These are phyloP conservation scores for Bovichtus variegatus DNA, from an alignment of 2,797 vertebrate species.

Conservation along the genomic window DNA sequence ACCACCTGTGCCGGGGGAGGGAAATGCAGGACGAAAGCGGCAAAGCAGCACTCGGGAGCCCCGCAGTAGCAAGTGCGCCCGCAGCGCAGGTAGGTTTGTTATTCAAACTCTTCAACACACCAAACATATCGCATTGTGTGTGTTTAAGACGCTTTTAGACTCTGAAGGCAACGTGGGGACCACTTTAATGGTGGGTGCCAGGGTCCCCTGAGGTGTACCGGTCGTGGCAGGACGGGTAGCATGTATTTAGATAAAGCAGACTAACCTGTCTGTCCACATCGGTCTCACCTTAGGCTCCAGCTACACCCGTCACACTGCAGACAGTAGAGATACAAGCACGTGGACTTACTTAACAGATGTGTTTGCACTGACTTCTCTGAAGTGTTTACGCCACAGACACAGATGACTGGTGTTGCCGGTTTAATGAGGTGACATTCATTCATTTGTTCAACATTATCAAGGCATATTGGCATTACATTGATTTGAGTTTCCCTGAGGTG, in stretches of 20 bases:
- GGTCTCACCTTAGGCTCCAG: background rate
- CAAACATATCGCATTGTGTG: background rate
- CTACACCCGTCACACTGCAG: background rate
- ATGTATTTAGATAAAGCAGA: constrained; percentile 25
- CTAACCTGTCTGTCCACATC: constrained; percentile 72
- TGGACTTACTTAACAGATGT: constrained; percentile 23
- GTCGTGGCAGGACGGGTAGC: background rate
- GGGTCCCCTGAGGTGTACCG: background rate
- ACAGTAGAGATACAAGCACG: background rate
- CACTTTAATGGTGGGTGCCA: background rate
- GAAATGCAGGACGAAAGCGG: constrained; percentile 79
- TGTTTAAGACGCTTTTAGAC: fast-evolving
- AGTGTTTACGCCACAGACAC: background rate
- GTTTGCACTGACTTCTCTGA: constrained; percentile 5
- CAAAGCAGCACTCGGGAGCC: constrained; percentile 60
- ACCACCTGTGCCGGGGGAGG: constrained; percentile 24
- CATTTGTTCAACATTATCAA: background rate
- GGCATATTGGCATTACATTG: background rate
- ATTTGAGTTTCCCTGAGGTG: background rate
- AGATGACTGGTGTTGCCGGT: background rate
- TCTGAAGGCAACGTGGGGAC: background rate
- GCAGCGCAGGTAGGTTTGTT: constrained; percentile 67
- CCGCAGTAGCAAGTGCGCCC: constrained; percentile 16
- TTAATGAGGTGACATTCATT: background rate
- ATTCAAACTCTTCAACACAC: background rate